A percentile compares a stretch with the other conserved stretches of the same genome.
Conservation (phyloP, 2,113 vertebrate species). For the Neodon shergylaensis region DNA sequence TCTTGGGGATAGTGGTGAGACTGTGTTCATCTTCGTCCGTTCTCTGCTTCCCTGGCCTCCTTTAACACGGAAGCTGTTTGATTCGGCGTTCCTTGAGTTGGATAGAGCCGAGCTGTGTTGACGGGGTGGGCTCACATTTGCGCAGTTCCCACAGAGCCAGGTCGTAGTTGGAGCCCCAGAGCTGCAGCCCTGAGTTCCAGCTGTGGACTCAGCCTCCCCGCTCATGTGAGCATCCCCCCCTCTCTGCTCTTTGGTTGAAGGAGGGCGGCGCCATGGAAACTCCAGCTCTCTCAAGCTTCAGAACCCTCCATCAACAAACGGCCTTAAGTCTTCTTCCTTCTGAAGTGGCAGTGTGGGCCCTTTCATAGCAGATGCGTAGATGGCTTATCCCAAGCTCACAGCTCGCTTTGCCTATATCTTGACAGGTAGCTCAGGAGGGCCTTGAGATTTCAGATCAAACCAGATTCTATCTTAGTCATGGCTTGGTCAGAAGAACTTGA, state of each 20-base stretch:
- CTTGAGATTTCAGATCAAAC: conserved; percentile 64
- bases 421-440: conserved; percentile 76
- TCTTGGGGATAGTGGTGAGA: not conserved
- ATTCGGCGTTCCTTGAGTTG: not conserved
- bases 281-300: not conserved
- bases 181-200: not conserved
- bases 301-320: conserved; percentile 49
- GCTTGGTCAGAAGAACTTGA: conserved; percentile 67
- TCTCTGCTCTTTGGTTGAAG: not conserved
- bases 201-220: not conserved
- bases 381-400: conserved; percentile 78
- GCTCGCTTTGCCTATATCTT: conserved; percentile 75
- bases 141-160: not conserved
- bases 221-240: accelerated
- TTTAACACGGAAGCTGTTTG: not conserved
- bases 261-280: not conserved
- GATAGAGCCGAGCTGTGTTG: not conserved
- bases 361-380: conserved; percentile 70
- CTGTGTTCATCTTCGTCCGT: not conserved
- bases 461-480: conserved; percentile 72
- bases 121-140: not conserved
- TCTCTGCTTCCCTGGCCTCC: not conserved
- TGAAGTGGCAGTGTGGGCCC: conserved; percentile 3
- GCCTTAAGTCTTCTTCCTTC: conserved; percentile 76
- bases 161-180: too few species aligned